Evolutionary conservation across 2,797 vertebrate species (phyloP).

Genomic region (Propithecus perrieri): DNA sequence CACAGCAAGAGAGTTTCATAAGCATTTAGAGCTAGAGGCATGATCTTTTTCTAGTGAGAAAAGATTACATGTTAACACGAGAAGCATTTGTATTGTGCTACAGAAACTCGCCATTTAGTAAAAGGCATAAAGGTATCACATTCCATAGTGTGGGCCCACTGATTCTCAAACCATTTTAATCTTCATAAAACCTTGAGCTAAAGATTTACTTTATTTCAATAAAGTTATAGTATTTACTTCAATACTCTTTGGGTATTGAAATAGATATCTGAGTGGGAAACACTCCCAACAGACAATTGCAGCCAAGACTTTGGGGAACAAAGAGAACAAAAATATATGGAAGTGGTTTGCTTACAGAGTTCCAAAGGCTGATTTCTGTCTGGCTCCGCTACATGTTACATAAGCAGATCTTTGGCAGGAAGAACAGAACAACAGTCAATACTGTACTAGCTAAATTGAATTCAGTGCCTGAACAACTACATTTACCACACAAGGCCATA

Average conservation of each 20-base stretch:
- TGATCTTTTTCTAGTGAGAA: not conserved
- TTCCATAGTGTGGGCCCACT: rapidly evolving
- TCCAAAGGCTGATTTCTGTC: constrained; percentile 6
- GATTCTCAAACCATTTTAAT: not conserved
- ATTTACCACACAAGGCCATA: constrained; percentile 3
- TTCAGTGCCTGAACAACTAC: constrained; percentile 27
- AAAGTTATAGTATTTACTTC: not conserved
- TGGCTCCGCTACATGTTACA: constrained; percentile 19
- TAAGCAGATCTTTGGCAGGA: constrained; percentile 52
- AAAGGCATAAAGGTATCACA: not conserved
- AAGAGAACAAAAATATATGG: not conserved
- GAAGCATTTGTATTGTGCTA: not conserved
- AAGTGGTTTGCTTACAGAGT: constrained; percentile 40
- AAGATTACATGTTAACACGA: not conserved
- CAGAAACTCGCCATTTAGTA: not conserved
- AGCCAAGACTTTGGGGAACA: not conserved
- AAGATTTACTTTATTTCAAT: not conserved
- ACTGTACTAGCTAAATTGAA: constrained; percentile 33
- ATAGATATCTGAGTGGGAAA: not conserved
- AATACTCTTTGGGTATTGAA: not conserved
- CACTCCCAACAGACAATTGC: not conserved
- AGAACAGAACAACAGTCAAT: constrained; percentile 37
- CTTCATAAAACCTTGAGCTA: not conserved
- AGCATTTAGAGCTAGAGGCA: rapidly evolving
- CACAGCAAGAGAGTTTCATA: rapidly evolving